phyloP scores from a whole-genome alignment of 2,797 vertebrate genomes.

The Rhodeus uyekii region DNA sequence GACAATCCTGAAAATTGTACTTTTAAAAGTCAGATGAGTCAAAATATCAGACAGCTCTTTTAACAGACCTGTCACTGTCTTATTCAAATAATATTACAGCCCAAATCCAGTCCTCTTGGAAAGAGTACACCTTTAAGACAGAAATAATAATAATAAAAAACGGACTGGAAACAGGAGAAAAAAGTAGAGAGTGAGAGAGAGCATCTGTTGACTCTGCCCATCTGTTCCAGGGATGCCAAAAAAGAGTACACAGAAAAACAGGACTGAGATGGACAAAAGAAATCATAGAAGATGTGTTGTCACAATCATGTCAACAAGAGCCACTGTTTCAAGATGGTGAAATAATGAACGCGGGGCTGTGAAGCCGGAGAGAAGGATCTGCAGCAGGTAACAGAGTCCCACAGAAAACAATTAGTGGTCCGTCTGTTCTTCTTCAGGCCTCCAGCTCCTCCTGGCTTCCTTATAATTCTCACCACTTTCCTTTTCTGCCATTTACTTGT shows the following conservation, averaged over 20 bases:
- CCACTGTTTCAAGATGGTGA: slow-evolving; percentile 58
- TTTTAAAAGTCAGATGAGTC: no score
- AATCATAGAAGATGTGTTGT: slow-evolving; percentile 53
- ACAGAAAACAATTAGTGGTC: slow-evolving; percentile 63
- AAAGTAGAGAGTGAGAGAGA: slow-evolving; percentile 23
- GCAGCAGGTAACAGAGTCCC: slow-evolving; percentile 64
- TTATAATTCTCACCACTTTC: slow-evolving; percentile 14
- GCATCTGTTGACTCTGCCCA: slow-evolving; percentile 71
- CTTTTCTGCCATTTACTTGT: slow-evolving; percentile 3
- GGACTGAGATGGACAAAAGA: slow-evolving; percentile 54
- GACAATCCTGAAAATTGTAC: no score
- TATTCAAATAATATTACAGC: background rate
- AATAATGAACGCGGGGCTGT: slow-evolving; percentile 62
- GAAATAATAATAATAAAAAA: slow-evolving; percentile 21
- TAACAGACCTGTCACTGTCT: no score
- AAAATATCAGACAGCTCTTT: no score
- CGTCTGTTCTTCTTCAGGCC: slow-evolving; percentile 39
- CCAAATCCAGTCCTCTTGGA: slow-evolving; percentile 65
- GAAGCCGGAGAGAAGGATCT: slow-evolving; percentile 50
- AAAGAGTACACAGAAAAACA: slow-evolving; percentile 48
- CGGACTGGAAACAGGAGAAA: background rate
- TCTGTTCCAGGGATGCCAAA: slow-evolving; percentile 70
- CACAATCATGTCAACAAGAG: slow-evolving; percentile 68
- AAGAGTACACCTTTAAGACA: background rate
- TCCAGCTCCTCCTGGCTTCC: slow-evolving; percentile 34